Evolutionary conservation across 2,113 vertebrate genomes (phyloP).

Genomic region (Propithecus coquereli): DNA sequence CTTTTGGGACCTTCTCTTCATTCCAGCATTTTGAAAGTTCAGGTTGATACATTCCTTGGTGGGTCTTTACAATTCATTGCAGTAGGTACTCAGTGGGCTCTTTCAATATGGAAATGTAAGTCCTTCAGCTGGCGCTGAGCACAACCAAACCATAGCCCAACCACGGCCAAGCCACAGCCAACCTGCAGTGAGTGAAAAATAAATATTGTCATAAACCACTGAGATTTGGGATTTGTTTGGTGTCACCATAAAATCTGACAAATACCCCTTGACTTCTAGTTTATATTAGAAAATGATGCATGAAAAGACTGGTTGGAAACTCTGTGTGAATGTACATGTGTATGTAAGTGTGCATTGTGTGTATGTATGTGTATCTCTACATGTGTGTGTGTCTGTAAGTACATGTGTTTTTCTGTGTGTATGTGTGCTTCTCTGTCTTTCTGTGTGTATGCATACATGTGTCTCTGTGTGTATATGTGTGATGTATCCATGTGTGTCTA

Average conservation of each 20-base stretch:
- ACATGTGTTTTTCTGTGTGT: too few species aligned
- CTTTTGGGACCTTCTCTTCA: not conserved
- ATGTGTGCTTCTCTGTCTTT: too few species aligned
- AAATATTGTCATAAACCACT: not conserved
- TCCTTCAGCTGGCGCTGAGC: not conserved
- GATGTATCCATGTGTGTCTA: not conserved
- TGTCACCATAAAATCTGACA: not conserved
- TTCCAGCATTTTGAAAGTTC: not conserved
- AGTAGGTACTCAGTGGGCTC: not conserved
- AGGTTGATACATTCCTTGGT: not conserved
- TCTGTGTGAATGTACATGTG: not conserved
- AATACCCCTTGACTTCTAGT: not conserved
- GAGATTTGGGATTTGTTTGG: not conserved
- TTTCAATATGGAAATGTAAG: not conserved
- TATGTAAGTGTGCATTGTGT: not conserved
- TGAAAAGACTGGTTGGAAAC: not conserved
- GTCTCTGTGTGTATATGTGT: not conserved
- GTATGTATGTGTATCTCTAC: not conserved
- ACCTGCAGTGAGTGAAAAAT: not conserved
- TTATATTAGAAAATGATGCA: not conserved
- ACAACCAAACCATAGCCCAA: not conserved
- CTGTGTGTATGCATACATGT: too few species aligned
- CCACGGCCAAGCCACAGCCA: not conserved
- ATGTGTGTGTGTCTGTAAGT: not conserved
- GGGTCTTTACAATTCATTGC: not conserved